Conservation (phyloP, 2,888 invertebrate species). For the Eristalinus sepulchralis region DNA sequence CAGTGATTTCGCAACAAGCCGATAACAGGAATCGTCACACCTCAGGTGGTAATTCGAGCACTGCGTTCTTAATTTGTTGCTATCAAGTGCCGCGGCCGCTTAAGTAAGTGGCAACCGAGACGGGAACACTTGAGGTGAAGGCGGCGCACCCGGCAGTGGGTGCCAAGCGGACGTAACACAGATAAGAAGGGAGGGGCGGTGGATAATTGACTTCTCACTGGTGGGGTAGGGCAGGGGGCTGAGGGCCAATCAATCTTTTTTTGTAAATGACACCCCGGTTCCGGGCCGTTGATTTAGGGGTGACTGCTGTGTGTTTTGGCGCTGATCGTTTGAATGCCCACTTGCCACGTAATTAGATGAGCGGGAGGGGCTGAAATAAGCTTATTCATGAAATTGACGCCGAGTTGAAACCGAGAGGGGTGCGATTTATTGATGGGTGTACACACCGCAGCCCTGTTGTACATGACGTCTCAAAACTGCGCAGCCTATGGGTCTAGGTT, state of each 20-base stretch:
- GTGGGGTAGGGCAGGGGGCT: not conserved
- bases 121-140: not conserved
- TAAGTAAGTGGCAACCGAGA: not conserved
- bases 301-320: not conserved
- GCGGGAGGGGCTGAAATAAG: not conserved
- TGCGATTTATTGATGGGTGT: not conserved
- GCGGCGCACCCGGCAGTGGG: slow-evolving; percentile 1
- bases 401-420: not conserved
- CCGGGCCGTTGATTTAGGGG: not conserved
- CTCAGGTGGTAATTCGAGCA: slow-evolving; percentile 39
- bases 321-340: not conserved
- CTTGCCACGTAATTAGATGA: not conserved
- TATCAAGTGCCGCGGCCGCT: slow-evolving; percentile 16
- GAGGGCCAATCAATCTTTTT: slow-evolving; percentile 9
- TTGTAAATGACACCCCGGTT: not conserved
- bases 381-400: not conserved
- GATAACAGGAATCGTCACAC: slow-evolving; percentile 41
- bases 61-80: slow-evolving; percentile 16
- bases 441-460: not conserved
- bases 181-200: not conserved
- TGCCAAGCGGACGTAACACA: slow-evolving; percentile 14
- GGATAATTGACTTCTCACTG: not conserved
- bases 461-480: not conserved
- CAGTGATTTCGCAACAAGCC: slow-evolving; percentile 28
- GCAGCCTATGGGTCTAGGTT: not conserved